A percentile compares a stretch with the other conserved stretches of the same genome.
Evolutionary conservation across 2,888 invertebrate species (phyloP).

Genomic region (Pollenia labialis): DNA sequence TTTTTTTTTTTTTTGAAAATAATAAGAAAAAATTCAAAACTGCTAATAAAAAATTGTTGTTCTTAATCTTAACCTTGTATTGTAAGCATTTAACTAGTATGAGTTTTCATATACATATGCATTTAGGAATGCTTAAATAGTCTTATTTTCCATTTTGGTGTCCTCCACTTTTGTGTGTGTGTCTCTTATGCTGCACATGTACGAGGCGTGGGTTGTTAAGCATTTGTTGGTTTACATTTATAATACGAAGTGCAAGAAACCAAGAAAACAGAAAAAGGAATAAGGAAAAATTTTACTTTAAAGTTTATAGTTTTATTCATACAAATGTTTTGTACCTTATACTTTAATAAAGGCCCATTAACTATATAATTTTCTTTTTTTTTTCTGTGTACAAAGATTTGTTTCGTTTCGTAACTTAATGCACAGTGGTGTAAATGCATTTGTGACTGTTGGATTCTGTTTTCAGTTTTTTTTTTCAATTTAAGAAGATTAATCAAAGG

Average conservation of each 20-base stretch:
- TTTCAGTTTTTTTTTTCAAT: constrained; percentile 1
- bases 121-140: constrained; percentile 16
- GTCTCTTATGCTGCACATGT: not conserved
- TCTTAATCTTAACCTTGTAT: constrained; percentile 71
- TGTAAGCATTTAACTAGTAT: constrained; percentile 63
- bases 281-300: constrained; percentile 1
- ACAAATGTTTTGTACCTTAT: constrained; percentile 61
- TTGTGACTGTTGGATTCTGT: not conserved
- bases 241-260: constrained; percentile 5
- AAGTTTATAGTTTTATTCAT: constrained; percentile 51
- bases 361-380: constrained; percentile 59
- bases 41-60: constrained; percentile 65
- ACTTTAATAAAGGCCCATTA: constrained; percentile 71
- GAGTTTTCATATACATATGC: not conserved
- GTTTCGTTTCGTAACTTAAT: not conserved
- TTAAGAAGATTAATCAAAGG: constrained; percentile 16
- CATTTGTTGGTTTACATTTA: constrained; percentile 67
- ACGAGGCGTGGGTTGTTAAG: constrained; percentile 69
- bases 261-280: constrained; percentile 6
- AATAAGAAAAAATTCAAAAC: constrained; percentile 43
- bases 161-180: constrained; percentile 12
- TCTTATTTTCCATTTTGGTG: constrained; percentile 11
- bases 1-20: not conserved
- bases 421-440: constrained; percentile 49
- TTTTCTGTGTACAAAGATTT: constrained; percentile 13